These are phyloP conservation scores for Philhelius pedissequus DNA, from an alignment of 2,888 invertebrate genomes.

Conservation along the genomic window DNA sequence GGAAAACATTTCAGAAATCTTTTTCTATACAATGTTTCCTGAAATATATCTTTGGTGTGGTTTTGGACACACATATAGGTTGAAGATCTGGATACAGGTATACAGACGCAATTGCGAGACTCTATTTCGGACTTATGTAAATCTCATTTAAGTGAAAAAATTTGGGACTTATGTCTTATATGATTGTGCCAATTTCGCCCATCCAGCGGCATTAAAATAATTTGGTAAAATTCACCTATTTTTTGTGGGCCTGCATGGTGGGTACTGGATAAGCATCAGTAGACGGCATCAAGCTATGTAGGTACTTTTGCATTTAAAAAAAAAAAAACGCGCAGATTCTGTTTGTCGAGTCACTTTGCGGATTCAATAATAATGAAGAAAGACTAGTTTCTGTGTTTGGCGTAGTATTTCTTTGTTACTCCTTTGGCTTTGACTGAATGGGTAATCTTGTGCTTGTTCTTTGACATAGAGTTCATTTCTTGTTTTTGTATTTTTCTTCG, in stretches of 20 bases:
- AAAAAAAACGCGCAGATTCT: conserved; percentile 2
- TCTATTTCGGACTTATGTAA: too few relatives aligned
- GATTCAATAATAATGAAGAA: conserved; percentile 13
- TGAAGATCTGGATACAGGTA: too few relatives aligned
- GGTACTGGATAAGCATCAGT: conserved; percentile 21
- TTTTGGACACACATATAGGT: too few relatives aligned
- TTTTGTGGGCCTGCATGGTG: background rate
- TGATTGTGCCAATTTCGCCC: too few relatives aligned
- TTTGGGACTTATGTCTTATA: too few relatives aligned
- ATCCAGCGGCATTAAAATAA: background rate
- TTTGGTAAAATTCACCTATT: background rate
- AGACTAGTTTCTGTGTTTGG: conserved; percentile 50
- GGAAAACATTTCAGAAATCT: too few relatives aligned
- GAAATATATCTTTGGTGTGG: too few relatives aligned
- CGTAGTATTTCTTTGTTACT: conserved; percentile 7
- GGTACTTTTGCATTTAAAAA: conserved; percentile 18
- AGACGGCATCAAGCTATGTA: conserved; percentile 31
- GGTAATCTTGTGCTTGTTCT: conserved; percentile 10
- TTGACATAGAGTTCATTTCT: background rate
- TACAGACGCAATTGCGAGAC: too few relatives aligned
- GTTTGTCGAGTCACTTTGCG: background rate
- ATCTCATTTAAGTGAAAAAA: too few relatives aligned
- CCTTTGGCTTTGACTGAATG: conserved; percentile 4
- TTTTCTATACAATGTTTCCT: too few relatives aligned
- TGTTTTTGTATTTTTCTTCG: conserved; percentile 2